Evolutionary conservation across 2,888 invertebrate species (phyloP).

Genomic region (Pollenia angustigena): DNA sequence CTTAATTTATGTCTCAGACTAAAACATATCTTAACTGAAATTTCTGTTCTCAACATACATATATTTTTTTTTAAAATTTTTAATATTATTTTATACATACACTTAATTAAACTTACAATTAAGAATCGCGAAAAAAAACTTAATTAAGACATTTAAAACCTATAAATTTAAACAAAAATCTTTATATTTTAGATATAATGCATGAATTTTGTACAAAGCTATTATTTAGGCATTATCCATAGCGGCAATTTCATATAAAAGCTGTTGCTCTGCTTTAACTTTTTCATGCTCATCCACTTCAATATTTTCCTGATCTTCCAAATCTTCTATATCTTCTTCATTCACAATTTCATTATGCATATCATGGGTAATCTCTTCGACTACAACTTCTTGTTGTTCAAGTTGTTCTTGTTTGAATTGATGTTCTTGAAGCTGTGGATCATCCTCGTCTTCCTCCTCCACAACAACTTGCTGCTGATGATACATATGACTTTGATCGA

Average conservation of each 20-base stretch:
- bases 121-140: neutral
- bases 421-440: constrained; percentile 17
- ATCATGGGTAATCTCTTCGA: constrained; percentile 69
- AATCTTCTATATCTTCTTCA: constrained; percentile 56
- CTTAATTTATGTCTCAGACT: too few relatives aligned
- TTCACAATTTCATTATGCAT: constrained; percentile 67
- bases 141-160: constrained; percentile 18
- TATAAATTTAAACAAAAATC: constrained; percentile 2
- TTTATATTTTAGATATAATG: neutral
- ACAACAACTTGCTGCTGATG: constrained; percentile 36
- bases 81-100: neutral
- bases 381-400: constrained; percentile 69
- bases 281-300: constrained; percentile 71
- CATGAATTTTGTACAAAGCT: neutral
- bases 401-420: constrained; percentile 66
- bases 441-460: constrained; percentile 14
- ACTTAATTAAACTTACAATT: neutral
- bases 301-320: constrained; percentile 66
- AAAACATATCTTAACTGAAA: too few relatives aligned
- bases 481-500: constrained; percentile 47
- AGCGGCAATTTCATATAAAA: constrained; percentile 69
- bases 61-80: too few relatives aligned
- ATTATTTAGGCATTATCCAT: constrained; percentile 67
- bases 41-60: too few relatives aligned
- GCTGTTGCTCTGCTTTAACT: constrained; percentile 68